Evolutionary conservation across 2,888 invertebrate species (phyloP).

Genomic region (Thecophora atra): DNA sequence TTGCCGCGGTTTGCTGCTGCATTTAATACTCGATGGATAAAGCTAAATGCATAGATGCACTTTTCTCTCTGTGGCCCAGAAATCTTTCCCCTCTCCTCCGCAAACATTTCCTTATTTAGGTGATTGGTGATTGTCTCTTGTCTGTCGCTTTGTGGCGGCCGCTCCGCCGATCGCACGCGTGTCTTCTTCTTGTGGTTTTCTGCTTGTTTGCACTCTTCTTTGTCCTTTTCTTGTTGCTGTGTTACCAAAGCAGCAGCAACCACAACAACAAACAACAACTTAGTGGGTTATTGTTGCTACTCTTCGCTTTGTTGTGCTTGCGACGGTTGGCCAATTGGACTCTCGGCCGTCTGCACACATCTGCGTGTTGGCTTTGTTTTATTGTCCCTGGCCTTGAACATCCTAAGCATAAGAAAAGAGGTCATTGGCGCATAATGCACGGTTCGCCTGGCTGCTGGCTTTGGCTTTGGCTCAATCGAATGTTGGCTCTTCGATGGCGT

Average conservation of each 20-base stretch:
- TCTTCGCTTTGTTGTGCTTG: conserved; percentile 3
- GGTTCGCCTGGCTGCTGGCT: conserved; percentile 25
- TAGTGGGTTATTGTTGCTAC: conserved; percentile 15
- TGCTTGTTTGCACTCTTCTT: background rate
- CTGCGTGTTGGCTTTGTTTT: background rate
- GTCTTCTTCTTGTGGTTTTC: background rate
- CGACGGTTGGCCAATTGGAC: conserved; percentile 28
- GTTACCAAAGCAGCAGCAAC: background rate
- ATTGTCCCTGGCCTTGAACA: conserved; percentile 58
- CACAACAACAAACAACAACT: background rate
- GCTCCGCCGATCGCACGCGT: background rate
- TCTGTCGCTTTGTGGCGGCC: conserved; percentile 5
- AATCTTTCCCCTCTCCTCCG: background rate
- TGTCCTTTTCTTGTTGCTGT: conserved; percentile 20
- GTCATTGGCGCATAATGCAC: conserved; percentile 59
- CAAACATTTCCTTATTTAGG: background rate
- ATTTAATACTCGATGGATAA: background rate
- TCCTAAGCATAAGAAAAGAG: conserved; percentile 60
- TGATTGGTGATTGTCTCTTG: background rate
- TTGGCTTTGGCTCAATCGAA: conserved; percentile 19
- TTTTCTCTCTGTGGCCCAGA: background rate
- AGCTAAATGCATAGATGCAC: conserved; percentile 6
- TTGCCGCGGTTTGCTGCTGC: conserved; percentile 14
- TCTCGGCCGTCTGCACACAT: conserved; percentile 26
- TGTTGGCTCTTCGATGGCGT: background rate